Percentiles rank a stretch among this genome's conserved stretches.
Conservation (phyloP, 2,797 vertebrate species). For the Amphiprion clarkii region DNA sequence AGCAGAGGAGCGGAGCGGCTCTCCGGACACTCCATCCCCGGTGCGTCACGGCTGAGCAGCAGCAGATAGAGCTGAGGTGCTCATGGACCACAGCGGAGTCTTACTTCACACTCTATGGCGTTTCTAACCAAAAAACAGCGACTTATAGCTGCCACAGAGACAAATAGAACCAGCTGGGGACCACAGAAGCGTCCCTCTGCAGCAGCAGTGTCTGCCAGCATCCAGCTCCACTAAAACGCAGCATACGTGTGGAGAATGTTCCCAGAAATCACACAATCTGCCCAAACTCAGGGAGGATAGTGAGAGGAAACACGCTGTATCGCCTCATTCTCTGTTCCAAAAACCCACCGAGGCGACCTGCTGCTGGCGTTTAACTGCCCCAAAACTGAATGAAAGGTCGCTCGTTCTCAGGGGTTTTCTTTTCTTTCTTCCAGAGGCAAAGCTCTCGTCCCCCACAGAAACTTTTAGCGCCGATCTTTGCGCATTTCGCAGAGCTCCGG, state of each 20-base stretch:
- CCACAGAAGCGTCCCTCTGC: conserved; percentile 31
- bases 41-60: conserved; percentile 63
- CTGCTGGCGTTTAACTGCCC: neutral
- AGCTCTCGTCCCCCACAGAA: neutral
- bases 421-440: fast-evolving
- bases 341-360: conserved; percentile 2
- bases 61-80: neutral
- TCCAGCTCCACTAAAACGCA: conserved; percentile 14
- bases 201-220: conserved; percentile 46
- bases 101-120: too few species aligned
- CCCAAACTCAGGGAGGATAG: neutral
- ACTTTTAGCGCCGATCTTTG: conserved; percentile 36
- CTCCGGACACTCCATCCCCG: conserved; percentile 45
- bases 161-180: neutral
- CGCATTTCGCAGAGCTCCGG: conserved; percentile 1
- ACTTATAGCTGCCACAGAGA: fast-evolving
- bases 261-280: neutral
- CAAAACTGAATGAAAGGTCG: neutral
- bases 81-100: neutral
- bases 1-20: conserved; percentile 14
- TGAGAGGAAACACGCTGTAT: neutral
- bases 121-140: neutral
- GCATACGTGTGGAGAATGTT: neutral
- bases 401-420: too few species aligned
- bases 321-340: conserved; percentile 4